Evolutionary conservation across 2,797 vertebrate species (phyloP).

Genomic region (Otolemur crassicaudatus): DNA sequence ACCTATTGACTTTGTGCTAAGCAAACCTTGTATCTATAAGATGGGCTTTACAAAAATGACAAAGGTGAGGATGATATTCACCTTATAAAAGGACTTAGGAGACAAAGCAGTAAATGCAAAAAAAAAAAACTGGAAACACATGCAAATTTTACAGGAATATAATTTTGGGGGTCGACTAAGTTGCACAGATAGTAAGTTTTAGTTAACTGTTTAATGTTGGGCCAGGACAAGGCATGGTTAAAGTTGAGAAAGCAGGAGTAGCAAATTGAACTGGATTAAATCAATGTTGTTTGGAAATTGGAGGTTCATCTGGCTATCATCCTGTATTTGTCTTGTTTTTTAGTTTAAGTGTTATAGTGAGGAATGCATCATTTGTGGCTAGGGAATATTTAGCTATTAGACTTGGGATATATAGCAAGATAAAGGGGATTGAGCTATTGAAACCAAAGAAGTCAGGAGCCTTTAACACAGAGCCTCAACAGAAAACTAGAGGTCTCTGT

Average conservation of each 20-base stretch:
- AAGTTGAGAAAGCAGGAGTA: background rate
- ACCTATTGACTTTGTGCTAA: slow-evolving; percentile 38
- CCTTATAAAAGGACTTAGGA: slow-evolving; percentile 17
- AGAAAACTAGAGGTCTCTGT: background rate
- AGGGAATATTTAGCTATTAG: background rate
- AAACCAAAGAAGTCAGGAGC: background rate
- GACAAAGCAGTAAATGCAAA: background rate
- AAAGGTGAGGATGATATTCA: background rate
- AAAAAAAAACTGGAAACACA: background rate
- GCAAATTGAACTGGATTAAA: background rate
- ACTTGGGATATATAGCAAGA: background rate
- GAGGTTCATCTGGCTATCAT: background rate
- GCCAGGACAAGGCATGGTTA: background rate
- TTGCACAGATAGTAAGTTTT: background rate
- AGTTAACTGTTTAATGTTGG: background rate
- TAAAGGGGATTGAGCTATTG: background rate
- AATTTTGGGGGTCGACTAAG: background rate
- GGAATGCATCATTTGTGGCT: background rate
- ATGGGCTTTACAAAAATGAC: slow-evolving; percentile 2
- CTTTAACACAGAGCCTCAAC: background rate
- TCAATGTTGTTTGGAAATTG: background rate
- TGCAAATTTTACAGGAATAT: background rate
- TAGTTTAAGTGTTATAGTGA: background rate
- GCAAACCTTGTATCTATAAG: background rate
- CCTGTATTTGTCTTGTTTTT: background rate